Percentiles rank a stretch among this genome's conserved stretches.
These are phyloP conservation scores for Trialeurodes vaporariorum DNA, from an alignment of 1,140 invertebrate species.

Conservation along the genomic window DNA sequence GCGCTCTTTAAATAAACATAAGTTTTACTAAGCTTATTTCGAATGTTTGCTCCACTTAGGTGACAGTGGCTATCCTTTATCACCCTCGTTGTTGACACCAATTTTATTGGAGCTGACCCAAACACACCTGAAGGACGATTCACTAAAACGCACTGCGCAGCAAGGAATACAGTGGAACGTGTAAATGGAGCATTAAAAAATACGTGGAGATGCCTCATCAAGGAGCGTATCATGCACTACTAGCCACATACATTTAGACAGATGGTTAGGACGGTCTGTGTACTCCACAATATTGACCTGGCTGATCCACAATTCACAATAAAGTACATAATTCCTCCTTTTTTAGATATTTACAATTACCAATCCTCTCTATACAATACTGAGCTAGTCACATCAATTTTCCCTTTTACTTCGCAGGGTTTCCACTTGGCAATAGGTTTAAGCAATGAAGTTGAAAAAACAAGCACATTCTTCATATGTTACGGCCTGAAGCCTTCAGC, in stretches of 20 bases:
- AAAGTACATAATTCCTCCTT: no score
- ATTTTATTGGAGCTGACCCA: background rate
- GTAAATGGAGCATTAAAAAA: background rate
- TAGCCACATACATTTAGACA: background rate
- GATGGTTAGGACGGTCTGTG: background rate
- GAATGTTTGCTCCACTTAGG: background rate
- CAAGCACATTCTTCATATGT: no score
- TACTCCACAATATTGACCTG: background rate
- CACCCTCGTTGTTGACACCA: background rate
- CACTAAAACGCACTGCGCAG: background rate
- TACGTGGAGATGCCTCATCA: background rate
- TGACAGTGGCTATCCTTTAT: background rate
- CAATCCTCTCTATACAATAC: no score
- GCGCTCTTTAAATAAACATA: no score
- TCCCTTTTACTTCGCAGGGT: no score
- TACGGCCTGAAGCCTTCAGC: no score
- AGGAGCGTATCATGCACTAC: background rate
- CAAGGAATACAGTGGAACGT: background rate
- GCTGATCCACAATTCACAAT: no score
- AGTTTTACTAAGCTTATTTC: no score
- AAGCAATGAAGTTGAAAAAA: no score
- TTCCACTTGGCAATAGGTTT: no score
- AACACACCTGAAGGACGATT: background rate
- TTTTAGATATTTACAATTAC: no score
- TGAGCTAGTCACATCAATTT: no score